Base-by-base conservation (phyloP, 1,140 invertebrate species). In the Diorhabda carinulata region DNA sequence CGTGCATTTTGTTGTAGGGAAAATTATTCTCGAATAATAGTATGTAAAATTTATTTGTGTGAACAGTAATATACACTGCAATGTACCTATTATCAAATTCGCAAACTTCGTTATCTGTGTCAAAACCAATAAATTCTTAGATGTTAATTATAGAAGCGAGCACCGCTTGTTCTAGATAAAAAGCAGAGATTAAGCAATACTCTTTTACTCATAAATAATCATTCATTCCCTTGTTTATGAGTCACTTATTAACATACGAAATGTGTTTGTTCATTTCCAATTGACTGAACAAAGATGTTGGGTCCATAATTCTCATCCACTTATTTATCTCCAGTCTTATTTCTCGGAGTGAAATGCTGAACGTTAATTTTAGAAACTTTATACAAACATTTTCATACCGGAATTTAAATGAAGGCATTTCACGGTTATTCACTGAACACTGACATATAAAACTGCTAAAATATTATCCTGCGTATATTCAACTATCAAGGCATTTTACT, bases 291-390 rank as follows among this genome's bases (percentile, higher is more conserved):
- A 52, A 52, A 52, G 47, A 52, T 52, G 6, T n/a, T 52, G 47
- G 47, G 47, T 52, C 47, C 47, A 52, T 52, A 52, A 52, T 52
- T 52, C n/a, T n/a, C 47, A 52, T 52, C 47, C 47, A 52, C 6
- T 52, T 52, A n/a, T 52, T 52, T 52, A 6, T 52, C 47, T 25
- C 25, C 25, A 25, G 25, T 25, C 25, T 25, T 25, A 25, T 25
- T 25, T 25, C 25, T 25, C 25, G 25, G 25, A n/a, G 47, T 4
- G 47, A 52, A 52, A 52, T 52, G 47, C 4, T n/a, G 47, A n/a
- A n/a, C n/a, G 47, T 52, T 61, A 61, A 56, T 62, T 60, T 67
- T 60, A 61, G 66, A 61, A 43, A 65, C 57, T 67, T 61, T 61
- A 60, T 61, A 67, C 58, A 62, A 67, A 67, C 42, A 61, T 45